Evolutionary conservation across 2,113 vertebrate genomes (phyloP).

Genomic region (Sarotherodon lohbergeri): DNA sequence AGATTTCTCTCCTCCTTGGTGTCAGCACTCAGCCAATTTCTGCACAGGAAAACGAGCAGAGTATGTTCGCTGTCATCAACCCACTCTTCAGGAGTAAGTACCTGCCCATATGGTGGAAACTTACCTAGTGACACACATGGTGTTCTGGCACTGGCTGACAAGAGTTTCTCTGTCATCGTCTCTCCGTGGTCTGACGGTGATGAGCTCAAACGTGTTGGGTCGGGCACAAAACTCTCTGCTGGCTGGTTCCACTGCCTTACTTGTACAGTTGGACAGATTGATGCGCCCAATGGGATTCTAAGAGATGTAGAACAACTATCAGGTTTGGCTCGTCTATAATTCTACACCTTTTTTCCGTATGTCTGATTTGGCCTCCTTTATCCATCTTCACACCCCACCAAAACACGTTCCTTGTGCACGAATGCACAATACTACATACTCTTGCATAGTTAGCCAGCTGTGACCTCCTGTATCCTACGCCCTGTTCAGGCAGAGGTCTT

Average conservation of each 20-base stretch:
- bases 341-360: not conserved
- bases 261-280: constrained; percentile 90
- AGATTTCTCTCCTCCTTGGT: constrained; percentile 94
- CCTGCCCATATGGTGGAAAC: not conserved
- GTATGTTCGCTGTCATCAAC: not conserved
- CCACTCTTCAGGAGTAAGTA: not conserved
- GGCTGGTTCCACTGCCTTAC: constrained; percentile 83
- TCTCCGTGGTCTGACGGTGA: constrained; percentile 87
- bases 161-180: constrained; percentile 92
- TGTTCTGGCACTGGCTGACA: constrained; percentile 89
- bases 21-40: constrained; percentile 98
- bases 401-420: not conserved
- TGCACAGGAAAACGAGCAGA: constrained; percentile 30
- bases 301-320: not conserved
- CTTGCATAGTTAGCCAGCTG: not conserved
- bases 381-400: not conserved
- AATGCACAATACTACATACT: not conserved
- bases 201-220: constrained; percentile 91
- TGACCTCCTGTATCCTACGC: not conserved
- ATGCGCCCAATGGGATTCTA: constrained; percentile 89
- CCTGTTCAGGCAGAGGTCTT: not conserved
- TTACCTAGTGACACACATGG: constrained; percentile 95
- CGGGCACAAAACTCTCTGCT: constrained; percentile 94
- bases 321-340: not conserved
- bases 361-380: not conserved